These are phyloP conservation scores for Euwallacea similis DNA, from an alignment of 1,140 invertebrate species.

Conservation along the genomic window DNA sequence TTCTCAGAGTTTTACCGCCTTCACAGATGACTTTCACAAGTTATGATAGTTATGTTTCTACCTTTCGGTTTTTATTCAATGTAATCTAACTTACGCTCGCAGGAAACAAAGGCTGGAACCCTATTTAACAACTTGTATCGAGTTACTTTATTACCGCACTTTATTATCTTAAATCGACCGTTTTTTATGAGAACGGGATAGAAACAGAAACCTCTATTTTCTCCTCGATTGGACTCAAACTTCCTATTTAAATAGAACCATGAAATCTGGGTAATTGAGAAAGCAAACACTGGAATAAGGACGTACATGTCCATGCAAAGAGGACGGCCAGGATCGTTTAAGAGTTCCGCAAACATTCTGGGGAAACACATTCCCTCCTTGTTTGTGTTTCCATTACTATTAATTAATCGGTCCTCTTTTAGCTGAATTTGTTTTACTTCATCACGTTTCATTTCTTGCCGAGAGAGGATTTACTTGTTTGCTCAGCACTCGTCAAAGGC, in stretches of 20 bases:
- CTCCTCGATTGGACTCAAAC: no score
- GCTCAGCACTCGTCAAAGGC: slow-evolving; percentile 11
- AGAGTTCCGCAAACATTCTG: slow-evolving; percentile 13
- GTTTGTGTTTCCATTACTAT: slow-evolving; percentile 22
- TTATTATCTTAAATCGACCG: no score
- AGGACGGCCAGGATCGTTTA: slow-evolving; percentile 9
- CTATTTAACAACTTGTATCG: no score
- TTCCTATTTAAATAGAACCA: neutral
- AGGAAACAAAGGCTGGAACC: no score
- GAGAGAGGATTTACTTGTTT: slow-evolving; percentile 16
- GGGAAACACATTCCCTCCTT: slow-evolving; percentile 13
- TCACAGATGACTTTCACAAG: no score
- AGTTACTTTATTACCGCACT: no score
- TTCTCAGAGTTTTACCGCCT: no score
- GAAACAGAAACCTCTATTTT: no score
- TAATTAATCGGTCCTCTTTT: slow-evolving; percentile 24
- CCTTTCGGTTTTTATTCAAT: no score
- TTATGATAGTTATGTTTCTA: no score
- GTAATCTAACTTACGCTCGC: no score
- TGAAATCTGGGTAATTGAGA: neutral
- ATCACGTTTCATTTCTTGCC: slow-evolving; percentile 20
- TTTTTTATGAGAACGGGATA: no score
- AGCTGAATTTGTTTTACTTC: slow-evolving; percentile 18
- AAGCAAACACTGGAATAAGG: slow-evolving; percentile 6
- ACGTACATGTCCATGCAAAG: slow-evolving; percentile 8